phyloP scores from a whole-genome alignment of 2,888 invertebrate genomes.

The Lepas anatifera region DNA sequence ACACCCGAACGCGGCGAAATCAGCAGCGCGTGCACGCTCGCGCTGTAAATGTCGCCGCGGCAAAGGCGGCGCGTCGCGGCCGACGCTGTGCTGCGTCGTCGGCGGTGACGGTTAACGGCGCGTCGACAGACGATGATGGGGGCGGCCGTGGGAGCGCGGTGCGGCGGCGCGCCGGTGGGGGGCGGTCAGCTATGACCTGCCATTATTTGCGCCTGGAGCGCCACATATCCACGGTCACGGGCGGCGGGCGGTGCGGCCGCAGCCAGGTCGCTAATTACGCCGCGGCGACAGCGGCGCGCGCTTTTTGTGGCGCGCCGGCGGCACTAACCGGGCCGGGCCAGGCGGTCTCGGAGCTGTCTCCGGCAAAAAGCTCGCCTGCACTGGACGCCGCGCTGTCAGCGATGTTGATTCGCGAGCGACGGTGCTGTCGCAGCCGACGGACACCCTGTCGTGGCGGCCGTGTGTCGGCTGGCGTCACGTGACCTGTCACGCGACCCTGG shows the following conservation, averaged over 20 bases:
- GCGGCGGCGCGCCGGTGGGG: background rate
- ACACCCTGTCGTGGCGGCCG: no score
- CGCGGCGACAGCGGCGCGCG: background rate
- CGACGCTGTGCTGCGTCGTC: background rate
- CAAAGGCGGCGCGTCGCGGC: background rate
- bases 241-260: background rate
- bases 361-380: background rate
- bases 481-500: no score
- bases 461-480: no score
- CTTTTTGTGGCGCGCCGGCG: background rate
- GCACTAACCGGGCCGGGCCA: slow-evolving; percentile 5
- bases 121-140: background rate
- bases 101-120: background rate
- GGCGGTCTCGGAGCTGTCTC: background rate
- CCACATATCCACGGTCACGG: slow-evolving; percentile 1
- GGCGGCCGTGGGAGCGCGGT: background rate
- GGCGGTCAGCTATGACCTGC: background rate
- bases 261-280: background rate
- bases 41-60: background rate
- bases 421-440: no score
- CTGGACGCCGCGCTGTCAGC: no score
- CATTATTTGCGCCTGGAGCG: slow-evolving; percentile 7
- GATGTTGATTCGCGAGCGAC: background rate
- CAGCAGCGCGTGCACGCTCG: no score
- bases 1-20: no score